Evolutionary conservation across 2,888 invertebrate genomes (phyloP).

Genomic region (Melanostoma mellinum): DNA sequence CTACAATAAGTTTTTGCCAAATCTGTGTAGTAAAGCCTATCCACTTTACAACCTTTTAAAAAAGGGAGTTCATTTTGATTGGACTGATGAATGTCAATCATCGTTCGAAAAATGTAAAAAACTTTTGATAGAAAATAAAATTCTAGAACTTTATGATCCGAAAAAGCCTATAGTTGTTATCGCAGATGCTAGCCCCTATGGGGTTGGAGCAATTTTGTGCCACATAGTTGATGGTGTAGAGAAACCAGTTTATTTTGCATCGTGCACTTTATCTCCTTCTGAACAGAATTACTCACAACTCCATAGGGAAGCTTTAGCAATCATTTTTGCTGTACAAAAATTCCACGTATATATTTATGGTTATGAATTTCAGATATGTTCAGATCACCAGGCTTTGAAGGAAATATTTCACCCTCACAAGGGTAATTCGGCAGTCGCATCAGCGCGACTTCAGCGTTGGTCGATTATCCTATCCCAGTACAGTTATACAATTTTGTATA

Average conservation of each 20-base stretch:
- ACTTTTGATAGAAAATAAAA: constrained; percentile 3
- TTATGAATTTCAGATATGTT: constrained; percentile 40
- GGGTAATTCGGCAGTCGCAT: not conserved
- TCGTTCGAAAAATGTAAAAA: constrained; percentile 8
- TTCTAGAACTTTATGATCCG: constrained; percentile 41
- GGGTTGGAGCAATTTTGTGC: constrained; percentile 27
- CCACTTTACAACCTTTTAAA: not conserved
- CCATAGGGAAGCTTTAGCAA: constrained; percentile 76
- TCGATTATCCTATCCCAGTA: not conserved
- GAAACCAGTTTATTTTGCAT: constrained; percentile 55
- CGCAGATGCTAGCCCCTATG: constrained; percentile 36
- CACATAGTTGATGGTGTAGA: constrained; percentile 53
- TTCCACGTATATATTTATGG: constrained; percentile 80
- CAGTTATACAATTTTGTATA: not conserved
- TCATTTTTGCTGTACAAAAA: constrained; percentile 78
- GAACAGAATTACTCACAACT: constrained; percentile 1
- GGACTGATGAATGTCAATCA: not conserved
- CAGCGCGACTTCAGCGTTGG: constrained; percentile 5
- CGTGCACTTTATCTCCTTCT: constrained; percentile 42
- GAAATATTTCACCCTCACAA: constrained; percentile 9
- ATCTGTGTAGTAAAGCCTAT: not conserved
- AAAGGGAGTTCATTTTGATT: not conserved
- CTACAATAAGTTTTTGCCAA: constrained; percentile 6
- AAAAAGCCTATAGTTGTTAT: constrained; percentile 44
- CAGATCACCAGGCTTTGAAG: constrained; percentile 56